Conservation (phyloP, 2,797 vertebrate genomes). For the Acestrorhynchus altus region DNA sequence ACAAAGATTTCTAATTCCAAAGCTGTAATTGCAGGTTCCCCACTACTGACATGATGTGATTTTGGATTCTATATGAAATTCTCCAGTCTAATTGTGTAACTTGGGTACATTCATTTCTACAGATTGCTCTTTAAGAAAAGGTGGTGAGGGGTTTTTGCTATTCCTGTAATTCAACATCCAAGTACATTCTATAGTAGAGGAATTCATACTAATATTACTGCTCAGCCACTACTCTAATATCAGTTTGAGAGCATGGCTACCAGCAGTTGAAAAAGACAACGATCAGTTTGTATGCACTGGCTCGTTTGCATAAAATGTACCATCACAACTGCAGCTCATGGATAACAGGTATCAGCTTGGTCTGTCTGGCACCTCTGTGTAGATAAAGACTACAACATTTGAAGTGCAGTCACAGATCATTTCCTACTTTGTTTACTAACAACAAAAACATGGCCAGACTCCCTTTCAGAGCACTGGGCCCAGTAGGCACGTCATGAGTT, state of each 20-base stretch:
- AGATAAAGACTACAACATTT: conserved; percentile 15
- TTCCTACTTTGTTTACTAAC: conserved; percentile 46
- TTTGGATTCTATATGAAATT: too few species aligned
- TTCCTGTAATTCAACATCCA: neutral
- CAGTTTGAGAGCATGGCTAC: neutral
- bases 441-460: conserved; percentile 21
- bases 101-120: neutral
- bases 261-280: conserved; percentile 16
- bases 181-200: neutral
- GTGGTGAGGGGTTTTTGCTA: neutral
- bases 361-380: conserved; percentile 31
- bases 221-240: neutral
- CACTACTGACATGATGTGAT: too few species aligned
- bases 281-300: neutral
- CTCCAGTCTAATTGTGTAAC: neutral
- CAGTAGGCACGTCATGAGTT: neutral
- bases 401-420: conserved; percentile 45
- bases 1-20: too few species aligned
- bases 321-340: conserved; percentile 26
- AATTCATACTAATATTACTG: neutral
- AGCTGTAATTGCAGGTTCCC: too few species aligned
- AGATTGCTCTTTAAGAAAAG: neutral
- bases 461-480: neutral
- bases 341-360: conserved; percentile 31
- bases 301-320: conserved; percentile 3